These are phyloP conservation scores for Leptestheria dahalacensis DNA, from an alignment of 1,140 invertebrate species.

Conservation along the genomic window DNA sequence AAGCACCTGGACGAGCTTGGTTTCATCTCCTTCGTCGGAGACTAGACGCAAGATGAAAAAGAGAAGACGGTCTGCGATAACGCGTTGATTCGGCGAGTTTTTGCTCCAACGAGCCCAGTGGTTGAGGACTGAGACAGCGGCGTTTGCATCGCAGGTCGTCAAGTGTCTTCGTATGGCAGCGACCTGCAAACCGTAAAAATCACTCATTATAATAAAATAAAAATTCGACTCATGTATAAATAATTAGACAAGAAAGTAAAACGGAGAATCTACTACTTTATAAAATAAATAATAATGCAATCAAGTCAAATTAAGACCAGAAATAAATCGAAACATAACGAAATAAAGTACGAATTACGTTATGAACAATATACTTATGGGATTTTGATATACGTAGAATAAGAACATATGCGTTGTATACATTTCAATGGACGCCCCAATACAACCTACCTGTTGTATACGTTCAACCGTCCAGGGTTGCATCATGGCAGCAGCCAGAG, in stretches of 20 bases:
- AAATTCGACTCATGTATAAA: background rate
- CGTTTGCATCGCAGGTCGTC: background rate
- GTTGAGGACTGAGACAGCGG: background rate
- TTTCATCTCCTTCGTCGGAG: constrained; percentile 3
- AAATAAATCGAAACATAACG: background rate
- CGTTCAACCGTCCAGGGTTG: background rate
- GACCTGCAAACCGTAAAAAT: background rate
- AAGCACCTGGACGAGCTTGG: background rate
- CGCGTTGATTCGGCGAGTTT: background rate
- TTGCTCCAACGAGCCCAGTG: constrained; percentile 1
- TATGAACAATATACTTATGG: too few relatives aligned
- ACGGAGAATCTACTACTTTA: background rate
- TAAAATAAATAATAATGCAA: background rate
- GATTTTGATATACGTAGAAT: too few relatives aligned
- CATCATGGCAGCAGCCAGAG: background rate
- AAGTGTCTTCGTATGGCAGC: background rate
- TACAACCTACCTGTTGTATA: background rate
- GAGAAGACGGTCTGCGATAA: background rate
- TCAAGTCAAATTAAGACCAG: background rate
- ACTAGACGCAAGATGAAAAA: background rate
- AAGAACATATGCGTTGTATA: too few relatives aligned
- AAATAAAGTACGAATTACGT: background rate
- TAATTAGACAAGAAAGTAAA: background rate
- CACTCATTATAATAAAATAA: background rate
- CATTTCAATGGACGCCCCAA: too few relatives aligned